Base-by-base conservation (phyloP, 2,888 invertebrate species). In the Drosophila yooni region DNA sequence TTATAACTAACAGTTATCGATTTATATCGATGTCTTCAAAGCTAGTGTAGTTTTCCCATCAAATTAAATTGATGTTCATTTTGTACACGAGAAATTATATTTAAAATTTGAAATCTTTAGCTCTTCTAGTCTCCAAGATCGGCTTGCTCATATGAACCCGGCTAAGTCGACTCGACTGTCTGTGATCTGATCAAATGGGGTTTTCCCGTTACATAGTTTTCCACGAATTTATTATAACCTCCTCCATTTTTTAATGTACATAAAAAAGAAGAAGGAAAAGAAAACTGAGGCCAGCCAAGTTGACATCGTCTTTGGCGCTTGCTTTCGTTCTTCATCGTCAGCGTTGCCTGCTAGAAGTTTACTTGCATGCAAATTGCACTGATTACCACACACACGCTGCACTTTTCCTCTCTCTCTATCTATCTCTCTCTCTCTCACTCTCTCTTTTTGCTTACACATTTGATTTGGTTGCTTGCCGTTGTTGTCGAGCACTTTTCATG, bases 341-440 rank as follows among this genome's bases (percentile, higher is more conserved):
- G 75, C 70, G 59, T 72, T 83, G 80, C 81, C 81, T 88, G 62
- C 77, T 82, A 76, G 79, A 82, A 89, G 85, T 87, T 83, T 81
- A 81, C 84, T 76, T 82, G 88, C 88, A 89, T 89, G 88, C 83
- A 88, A 87, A 88, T 88, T 82, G 83, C 88, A 74, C 82, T 89
- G 89, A 88, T 88, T 88, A 85, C 86, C 85, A 56, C 83, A 46
- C 46, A 46, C 25, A 74, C 81, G 77, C 71, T 88, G 86, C 85
- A 85, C 74, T 85, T 88, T 82, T 71, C 71, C 71, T 50, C 53
- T 40, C 67, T 48, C 27, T 15, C 25, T 11, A 31, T 10, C 48
- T n/a, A 33, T 54, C 48, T 15, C 57, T 11, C 27, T 60, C 29
- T 53, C 53, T 13, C 18, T 10, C 2, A 6, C 27, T 18, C 25